A percentile compares a stretch with the other conserved stretches of the same genome.
These are phyloP conservation scores for Lasius platythorax DNA, from an alignment of 2,888 invertebrate genomes.

Conservation along the genomic window DNA sequence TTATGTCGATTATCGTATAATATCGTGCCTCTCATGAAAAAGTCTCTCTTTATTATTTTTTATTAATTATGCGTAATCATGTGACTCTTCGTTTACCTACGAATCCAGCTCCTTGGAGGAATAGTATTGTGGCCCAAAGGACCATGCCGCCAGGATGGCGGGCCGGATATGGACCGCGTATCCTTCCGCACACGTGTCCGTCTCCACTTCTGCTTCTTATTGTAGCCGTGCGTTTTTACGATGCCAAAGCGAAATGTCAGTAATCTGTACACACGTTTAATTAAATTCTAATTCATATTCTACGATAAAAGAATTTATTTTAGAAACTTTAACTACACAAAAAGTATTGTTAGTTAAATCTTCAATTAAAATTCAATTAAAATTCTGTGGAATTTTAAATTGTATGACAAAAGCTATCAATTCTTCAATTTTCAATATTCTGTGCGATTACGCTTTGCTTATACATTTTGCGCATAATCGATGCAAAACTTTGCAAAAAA, in stretches of 20 bases:
- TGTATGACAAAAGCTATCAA: neutral
- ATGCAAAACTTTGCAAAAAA: neutral
- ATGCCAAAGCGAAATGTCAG: slow-evolving; percentile 5
- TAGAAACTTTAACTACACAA: neutral
- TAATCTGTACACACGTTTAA: neutral
- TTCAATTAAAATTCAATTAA: neutral
- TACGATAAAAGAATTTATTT: neutral
- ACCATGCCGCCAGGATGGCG: slow-evolving; percentile 88
- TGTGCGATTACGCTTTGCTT: neutral
- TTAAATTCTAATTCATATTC: neutral
- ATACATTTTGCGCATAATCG: neutral
- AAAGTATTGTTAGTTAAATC: too few species aligned
- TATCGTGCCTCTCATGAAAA: neutral
- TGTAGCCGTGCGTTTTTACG: slow-evolving; percentile 49
- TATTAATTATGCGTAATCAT: neutral
- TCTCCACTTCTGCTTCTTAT: slow-evolving; percentile 65
- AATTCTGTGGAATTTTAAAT: neutral
- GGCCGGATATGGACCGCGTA: slow-evolving; percentile 84
- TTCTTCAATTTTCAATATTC: neutral
- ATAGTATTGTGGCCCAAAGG: slow-evolving; percentile 88
- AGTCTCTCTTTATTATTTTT: neutral
- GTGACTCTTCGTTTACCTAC: slow-evolving; percentile 84
- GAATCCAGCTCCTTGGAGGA: slow-evolving; percentile 88
- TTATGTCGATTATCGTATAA: neutral
- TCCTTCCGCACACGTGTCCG: slow-evolving; percentile 80